Percentiles rank a stretch among this genome's conserved stretches.
Evolutionary conservation across 2,797 vertebrate species (phyloP).

Genomic region (Sciurus carolinensis): DNA sequence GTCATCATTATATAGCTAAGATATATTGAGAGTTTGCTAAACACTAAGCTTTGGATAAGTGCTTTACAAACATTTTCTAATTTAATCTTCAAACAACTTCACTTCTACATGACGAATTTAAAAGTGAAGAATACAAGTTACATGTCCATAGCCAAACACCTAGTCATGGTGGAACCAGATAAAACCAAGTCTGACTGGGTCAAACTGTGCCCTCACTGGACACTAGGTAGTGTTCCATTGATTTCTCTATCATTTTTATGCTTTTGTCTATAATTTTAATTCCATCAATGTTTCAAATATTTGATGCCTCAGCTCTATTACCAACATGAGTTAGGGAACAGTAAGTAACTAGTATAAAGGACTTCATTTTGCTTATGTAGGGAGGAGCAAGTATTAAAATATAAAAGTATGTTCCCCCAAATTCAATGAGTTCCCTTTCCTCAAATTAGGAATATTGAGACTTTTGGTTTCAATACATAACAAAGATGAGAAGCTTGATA

Average conservation of each 20-base stretch:
- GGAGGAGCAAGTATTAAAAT: neutral
- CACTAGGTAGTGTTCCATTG: neutral
- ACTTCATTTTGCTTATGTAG: constrained; percentile 25
- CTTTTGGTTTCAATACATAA: constrained; percentile 9
- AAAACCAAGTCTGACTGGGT: neutral
- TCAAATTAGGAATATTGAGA: neutral
- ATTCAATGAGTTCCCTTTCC: neutral
- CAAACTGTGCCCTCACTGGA: neutral
- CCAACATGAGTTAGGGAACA: neutral
- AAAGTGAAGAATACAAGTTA: neutral
- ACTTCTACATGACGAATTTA: constrained; percentile 17
- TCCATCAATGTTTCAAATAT: neutral
- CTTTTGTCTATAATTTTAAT: neutral
- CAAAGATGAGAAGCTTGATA: neutral
- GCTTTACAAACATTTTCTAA: neutral
- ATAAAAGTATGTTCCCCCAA: neutral
- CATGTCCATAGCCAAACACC: neutral
- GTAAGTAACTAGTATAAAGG: neutral
- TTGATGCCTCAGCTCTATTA: neutral
- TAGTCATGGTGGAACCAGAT: constrained; percentile 7
- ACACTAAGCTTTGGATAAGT: neutral
- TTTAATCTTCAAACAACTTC: neutral
- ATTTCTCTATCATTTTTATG: constrained; percentile 41
- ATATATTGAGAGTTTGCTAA: neutral
- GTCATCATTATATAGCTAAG: constrained; percentile 37